phyloP scores from a whole-genome alignment of 2,113 vertebrate species.

The Conger conger region DNA sequence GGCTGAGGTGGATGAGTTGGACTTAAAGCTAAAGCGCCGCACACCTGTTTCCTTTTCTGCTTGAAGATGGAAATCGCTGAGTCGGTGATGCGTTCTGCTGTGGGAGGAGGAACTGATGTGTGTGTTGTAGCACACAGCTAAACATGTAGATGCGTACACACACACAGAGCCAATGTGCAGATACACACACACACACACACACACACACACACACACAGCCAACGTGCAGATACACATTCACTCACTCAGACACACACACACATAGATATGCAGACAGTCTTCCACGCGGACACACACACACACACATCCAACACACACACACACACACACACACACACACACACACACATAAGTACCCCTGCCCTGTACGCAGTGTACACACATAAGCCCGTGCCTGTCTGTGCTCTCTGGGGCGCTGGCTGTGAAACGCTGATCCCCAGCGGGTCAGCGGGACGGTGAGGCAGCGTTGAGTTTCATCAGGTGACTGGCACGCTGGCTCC shows the following conservation, averaged over 20 bases:
- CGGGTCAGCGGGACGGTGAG: background rate
- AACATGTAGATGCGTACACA: no score
- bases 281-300: background rate
- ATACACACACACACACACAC: background rate
- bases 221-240: background rate
- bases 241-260: no score
- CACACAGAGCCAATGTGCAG: background rate
- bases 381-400: no score
- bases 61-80: no score
- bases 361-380: background rate
- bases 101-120: no score
- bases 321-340: background rate
- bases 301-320: background rate
- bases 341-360: background rate
- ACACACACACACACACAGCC: background rate
- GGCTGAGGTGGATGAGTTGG: no score
- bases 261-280: no score
- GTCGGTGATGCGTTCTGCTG: no score
- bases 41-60: no score
- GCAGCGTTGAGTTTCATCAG: background rate
- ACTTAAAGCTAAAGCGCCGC: no score
- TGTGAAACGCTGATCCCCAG: background rate
- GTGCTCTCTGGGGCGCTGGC: no score
- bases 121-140: no score
- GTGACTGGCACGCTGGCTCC: background rate